These are phyloP conservation scores for Athalia rosae DNA, from an alignment of 2,888 invertebrate genomes.

Conservation along the genomic window DNA sequence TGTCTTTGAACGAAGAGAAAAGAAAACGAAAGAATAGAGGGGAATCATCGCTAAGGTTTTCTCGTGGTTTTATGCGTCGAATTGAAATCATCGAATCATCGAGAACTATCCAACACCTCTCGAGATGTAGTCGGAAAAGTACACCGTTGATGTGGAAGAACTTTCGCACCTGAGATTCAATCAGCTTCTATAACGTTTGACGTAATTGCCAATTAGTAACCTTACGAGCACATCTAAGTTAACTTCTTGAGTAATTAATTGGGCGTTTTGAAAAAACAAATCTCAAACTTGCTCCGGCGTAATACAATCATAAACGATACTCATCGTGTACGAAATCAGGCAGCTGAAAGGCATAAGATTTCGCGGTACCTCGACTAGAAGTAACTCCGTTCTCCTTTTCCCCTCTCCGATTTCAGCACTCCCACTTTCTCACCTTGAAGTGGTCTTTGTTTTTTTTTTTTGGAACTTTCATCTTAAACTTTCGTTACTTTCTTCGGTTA, in stretches of 20 bases:
- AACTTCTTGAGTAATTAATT: not conserved
- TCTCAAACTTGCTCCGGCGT: not conserved
- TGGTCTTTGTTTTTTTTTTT: constrained; percentile 20
- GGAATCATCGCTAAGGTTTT: too few species aligned
- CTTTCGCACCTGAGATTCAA: too few species aligned
- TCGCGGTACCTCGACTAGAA: constrained; percentile 4
- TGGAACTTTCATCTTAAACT: constrained; percentile 68
- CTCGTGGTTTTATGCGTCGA: too few species aligned
- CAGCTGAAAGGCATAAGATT: not conserved
- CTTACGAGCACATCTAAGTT: too few species aligned
- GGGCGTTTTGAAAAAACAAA: not conserved
- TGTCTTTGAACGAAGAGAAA: not conserved
- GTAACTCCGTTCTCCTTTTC: constrained; percentile 7
- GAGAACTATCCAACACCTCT: too few species aligned
- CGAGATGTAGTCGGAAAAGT: too few species aligned
- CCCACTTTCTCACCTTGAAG: not conserved
- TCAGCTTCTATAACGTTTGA: not conserved
- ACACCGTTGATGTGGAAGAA: too few species aligned
- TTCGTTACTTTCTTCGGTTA: constrained; percentile 69
- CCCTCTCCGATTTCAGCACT: not conserved
- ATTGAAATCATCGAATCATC: too few species aligned
- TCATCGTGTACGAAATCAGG: not conserved
- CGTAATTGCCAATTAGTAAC: constrained; percentile 3
- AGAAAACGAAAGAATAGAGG: too few species aligned
- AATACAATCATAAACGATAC: not conserved